A percentile compares a stretch with the other conserved stretches of the same genome.
These are phyloP conservation scores for Tiliacea citrago DNA, from an alignment of 2,888 invertebrate species.

Conservation along the genomic window DNA sequence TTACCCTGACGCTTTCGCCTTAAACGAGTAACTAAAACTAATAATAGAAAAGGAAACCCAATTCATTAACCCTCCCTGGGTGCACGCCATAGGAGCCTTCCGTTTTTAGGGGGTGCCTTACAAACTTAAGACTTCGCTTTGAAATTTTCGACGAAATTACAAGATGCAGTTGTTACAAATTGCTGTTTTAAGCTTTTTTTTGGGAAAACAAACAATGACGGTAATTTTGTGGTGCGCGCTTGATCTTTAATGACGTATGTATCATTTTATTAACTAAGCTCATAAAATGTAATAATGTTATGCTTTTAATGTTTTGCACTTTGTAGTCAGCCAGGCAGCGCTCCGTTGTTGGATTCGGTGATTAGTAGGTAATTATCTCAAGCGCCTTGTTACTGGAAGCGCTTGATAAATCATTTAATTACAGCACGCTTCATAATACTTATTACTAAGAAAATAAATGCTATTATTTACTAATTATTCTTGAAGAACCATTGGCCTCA, in stretches of 20 bases:
- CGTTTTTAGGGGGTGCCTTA: conserved; percentile 37
- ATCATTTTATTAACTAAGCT: conserved; percentile 18
- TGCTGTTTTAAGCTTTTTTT: conserved; percentile 8
- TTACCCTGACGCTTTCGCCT: no score
- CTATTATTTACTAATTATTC: neutral
- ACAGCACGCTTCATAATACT: neutral
- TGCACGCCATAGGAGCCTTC: conserved; percentile 54
- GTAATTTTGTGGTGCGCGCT: neutral
- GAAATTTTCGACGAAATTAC: conserved; percentile 43
- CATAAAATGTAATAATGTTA: conserved; percentile 5
- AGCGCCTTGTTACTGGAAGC: conserved; percentile 39
- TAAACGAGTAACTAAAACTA: conserved; percentile 68
- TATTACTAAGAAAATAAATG: conserved; percentile 11
- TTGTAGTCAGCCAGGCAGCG: conserved; percentile 4
- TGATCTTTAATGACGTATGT: neutral
- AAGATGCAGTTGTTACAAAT: conserved; percentile 31
- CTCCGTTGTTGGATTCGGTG: conserved; percentile 28
- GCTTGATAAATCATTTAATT: conserved; percentile 46
- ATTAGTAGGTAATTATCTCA: conserved; percentile 43
- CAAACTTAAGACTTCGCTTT: conserved; percentile 47
- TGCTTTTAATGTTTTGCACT: conserved; percentile 12
- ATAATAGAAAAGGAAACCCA: conserved; percentile 72
- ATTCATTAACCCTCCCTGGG: conserved; percentile 70
- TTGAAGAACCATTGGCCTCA: neutral
- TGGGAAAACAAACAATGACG: conserved; percentile 5